Conservation (phyloP, 2,113 vertebrate genomes). For the Cavia porcellus region DNA sequence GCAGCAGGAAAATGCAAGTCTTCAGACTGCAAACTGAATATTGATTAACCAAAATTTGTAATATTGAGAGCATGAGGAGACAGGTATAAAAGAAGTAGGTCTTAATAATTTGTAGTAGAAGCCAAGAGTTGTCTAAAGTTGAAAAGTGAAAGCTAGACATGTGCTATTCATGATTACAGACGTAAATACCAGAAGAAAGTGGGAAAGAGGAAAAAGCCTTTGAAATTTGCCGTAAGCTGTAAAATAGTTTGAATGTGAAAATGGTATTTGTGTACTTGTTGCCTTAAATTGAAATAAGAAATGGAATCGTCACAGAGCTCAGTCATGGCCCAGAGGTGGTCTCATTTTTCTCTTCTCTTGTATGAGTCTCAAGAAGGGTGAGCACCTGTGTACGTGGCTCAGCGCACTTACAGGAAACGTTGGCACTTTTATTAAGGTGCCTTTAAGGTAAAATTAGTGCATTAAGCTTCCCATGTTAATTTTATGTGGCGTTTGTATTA, state of each 20-base stretch:
- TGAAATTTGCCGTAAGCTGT: neutral
- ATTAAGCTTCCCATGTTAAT: neutral
- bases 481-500: neutral
- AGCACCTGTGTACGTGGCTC: neutral
- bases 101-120: neutral
- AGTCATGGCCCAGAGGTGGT: neutral
- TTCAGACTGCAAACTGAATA: neutral
- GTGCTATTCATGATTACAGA: neutral
- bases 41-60: neutral
- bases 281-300: constrained; percentile 27
- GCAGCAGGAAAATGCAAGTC: neutral
- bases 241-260: constrained; percentile 36
- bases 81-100: neutral
- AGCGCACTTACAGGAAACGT: neutral
- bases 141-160: constrained; percentile 32
- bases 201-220: neutral
- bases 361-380: neutral
- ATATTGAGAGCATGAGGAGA: neutral
- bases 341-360: constrained; percentile 39
- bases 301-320: neutral
- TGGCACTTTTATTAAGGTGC: neutral
- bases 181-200: neutral
- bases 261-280: neutral
- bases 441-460: neutral
- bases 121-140: neutral